Evolutionary conservation across 2,888 invertebrate genomes (phyloP).

Genomic region (Agrotis segetum): DNA sequence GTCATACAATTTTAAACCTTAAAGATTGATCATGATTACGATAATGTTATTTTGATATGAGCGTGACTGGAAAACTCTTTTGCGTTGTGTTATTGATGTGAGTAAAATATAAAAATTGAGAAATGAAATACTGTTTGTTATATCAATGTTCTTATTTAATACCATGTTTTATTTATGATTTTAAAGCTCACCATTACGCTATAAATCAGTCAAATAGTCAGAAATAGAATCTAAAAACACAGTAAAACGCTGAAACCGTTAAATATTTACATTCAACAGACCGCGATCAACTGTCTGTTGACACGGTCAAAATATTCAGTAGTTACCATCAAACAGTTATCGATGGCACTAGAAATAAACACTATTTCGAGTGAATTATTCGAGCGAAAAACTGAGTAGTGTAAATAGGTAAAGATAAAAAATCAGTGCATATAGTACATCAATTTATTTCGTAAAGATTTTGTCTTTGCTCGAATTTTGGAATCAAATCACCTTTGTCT

Average conservation of each 20-base stretch:
- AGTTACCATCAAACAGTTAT: slow-evolving; percentile 34
- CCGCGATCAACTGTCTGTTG: slow-evolving; percentile 28
- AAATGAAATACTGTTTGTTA: neutral
- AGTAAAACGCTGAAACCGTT: slow-evolving; percentile 5
- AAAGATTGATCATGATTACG: too few species aligned
- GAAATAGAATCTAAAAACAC: slow-evolving; percentile 4
- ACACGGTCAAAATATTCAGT: slow-evolving; percentile 35
- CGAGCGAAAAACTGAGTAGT: neutral
- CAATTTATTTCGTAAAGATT: neutral
- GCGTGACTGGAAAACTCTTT: neutral
- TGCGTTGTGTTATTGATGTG: neutral
- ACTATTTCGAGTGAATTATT: slow-evolving; percentile 26
- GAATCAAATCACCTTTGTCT: too few species aligned
- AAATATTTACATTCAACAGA: slow-evolving; percentile 49
- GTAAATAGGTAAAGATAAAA: slow-evolving; percentile 6
- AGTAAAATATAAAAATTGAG: too few species aligned
- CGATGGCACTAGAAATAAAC: neutral
- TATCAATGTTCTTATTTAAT: neutral
- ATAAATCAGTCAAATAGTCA: neutral
- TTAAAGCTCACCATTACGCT: neutral
- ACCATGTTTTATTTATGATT: too few species aligned
- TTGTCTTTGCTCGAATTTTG: too few species aligned
- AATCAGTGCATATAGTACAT: neutral
- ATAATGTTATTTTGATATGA: neutral
- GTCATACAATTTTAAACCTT: too few species aligned